These are phyloP conservation scores for Silurus asotus DNA, from an alignment of 2,113 vertebrate species.

Conservation along the genomic window DNA sequence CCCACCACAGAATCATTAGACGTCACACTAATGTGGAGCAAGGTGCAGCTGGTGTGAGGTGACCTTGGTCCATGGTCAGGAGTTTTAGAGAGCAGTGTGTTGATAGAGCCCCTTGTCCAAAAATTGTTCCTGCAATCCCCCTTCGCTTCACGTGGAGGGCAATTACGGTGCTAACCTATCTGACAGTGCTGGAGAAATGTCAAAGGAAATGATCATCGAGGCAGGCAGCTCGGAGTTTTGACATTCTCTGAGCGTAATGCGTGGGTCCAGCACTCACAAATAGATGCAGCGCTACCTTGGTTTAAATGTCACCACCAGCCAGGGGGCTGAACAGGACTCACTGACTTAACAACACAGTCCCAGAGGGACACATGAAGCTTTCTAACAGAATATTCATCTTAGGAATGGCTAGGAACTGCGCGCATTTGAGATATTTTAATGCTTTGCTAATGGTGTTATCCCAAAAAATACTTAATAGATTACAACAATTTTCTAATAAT, in stretches of 20 bases:
- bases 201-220: slow-evolving; percentile 43
- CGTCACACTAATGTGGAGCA: slow-evolving; percentile 28
- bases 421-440: neutral
- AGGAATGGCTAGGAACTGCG: neutral
- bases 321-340: slow-evolving; percentile 32
- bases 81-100: neutral
- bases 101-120: slow-evolving; percentile 23
- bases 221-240: slow-evolving; percentile 22
- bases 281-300: slow-evolving; percentile 26
- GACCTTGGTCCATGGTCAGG: slow-evolving; percentile 41
- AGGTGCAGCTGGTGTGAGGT: slow-evolving; percentile 35
- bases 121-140: slow-evolving; percentile 15
- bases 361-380: slow-evolving; percentile 16
- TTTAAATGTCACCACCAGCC: slow-evolving; percentile 50
- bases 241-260: slow-evolving; percentile 23
- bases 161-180: slow-evolving; percentile 28
- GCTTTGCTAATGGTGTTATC: neutral
- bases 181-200: slow-evolving; percentile 42
- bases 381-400: neutral
- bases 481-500: neutral
- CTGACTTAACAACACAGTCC: slow-evolving; percentile 28
- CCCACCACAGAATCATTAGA: neutral
- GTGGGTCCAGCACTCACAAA: slow-evolving; percentile 22
- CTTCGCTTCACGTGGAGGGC: slow-evolving; percentile 26
- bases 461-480: neutral